These are phyloP conservation scores for Cataglyphis altisquamis DNA, from an alignment of 2,888 invertebrate species.

Conservation along the genomic window DNA sequence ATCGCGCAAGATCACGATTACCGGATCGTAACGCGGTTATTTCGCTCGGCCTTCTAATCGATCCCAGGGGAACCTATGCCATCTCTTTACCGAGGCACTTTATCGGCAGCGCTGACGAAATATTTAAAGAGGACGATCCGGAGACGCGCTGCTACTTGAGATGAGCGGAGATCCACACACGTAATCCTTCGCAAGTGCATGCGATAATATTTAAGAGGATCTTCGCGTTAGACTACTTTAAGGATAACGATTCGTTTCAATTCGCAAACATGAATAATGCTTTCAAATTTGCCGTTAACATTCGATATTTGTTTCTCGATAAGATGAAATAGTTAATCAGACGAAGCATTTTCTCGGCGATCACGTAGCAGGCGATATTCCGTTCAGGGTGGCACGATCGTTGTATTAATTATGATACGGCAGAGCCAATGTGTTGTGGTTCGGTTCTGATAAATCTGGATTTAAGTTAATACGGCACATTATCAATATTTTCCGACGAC, in stretches of 20 bases:
- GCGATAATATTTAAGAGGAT: slow-evolving; percentile 11
- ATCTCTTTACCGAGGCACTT: not conserved
- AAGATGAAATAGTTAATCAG: not conserved
- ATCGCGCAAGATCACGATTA: slow-evolving; percentile 27
- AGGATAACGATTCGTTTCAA: not conserved
- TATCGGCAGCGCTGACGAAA: slow-evolving; percentile 18
- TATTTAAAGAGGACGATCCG: slow-evolving; percentile 42
- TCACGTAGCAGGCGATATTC: not conserved
- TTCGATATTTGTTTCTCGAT: not conserved
- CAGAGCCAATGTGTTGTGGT: not conserved
- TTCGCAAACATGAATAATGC: not conserved
- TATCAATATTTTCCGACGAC: slow-evolving; percentile 28
- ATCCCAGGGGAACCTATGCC: not conserved
- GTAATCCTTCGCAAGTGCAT: slow-evolving; percentile 27
- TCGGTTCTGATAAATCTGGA: slow-evolving; percentile 10
- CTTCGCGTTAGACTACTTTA: not conserved
- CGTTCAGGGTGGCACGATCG: not conserved
- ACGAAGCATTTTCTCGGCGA: not conserved
- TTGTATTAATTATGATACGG: slow-evolving; percentile 8
- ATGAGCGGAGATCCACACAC: slow-evolving; percentile 4
- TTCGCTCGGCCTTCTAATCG: not conserved
- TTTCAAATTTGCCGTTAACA: not conserved
- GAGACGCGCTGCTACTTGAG: not conserved
- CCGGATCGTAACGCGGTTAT: not conserved
- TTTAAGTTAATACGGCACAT: not conserved